Evolutionary conservation across 2,797 vertebrate genomes (phyloP), one percentile per base, ranked within the genome.

Genomic region (Pitangus sulphuratus): DNA sequence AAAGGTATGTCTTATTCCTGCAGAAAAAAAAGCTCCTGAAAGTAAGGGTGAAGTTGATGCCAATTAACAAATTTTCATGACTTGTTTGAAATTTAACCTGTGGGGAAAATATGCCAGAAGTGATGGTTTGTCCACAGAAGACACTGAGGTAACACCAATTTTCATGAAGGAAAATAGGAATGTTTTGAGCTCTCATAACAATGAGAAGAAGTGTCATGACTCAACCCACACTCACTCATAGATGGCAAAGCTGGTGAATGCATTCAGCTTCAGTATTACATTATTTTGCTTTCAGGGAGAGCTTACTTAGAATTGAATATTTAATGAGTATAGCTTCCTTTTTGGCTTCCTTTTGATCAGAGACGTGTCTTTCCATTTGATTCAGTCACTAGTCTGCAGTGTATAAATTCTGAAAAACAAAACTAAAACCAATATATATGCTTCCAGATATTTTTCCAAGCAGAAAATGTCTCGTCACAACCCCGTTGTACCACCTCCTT

Each of bases 171-270:
- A 84, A 94, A 81, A 48, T n/a, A 54, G 53, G 84, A 92, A 76
- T 39, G 12, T 86, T 96, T 78, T 72, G 70, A 94, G 72, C 37
- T 78, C 74, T 86, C 57, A 33, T 39, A 93, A 90, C 69, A 93
- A 76, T 65, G 19, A 82, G 35, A 61, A 76, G 54, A 92, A 31
- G 72, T 66, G 66, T 83, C 86, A 88, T 58, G 60, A 84, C 53
- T 89, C 77, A 91, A 31, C 44, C 51, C 81, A 86, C 84, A 66
- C 51, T 82, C 70, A 30, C 8, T 78, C 39, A 39, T 7, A 92
- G 37, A 56, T 30, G 16, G 65, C 45, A 75, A 87, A 78, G 65
- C 48, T 94, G 31, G 24, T 60, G 51, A 78, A 80, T 48, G 79
- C 45, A 61, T 57, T 84, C 66, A 76, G 20, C 33, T 82, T 80